Evolutionary conservation across 2,888 invertebrate species (phyloP).

Genomic region (Tetanocera ferruginea): DNA sequence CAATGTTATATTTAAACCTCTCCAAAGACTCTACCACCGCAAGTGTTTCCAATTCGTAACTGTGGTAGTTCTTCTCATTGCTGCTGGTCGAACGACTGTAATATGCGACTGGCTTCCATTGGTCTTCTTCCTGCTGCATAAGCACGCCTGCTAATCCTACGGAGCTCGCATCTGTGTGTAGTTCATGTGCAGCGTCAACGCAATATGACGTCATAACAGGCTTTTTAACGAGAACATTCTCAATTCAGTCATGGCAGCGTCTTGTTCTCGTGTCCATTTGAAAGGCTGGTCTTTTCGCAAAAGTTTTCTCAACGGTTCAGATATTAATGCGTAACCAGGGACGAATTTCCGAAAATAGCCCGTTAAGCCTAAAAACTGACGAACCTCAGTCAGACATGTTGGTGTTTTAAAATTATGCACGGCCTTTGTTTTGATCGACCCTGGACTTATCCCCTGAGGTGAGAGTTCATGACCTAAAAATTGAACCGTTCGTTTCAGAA

Average conservation of each 20-base stretch:
- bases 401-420: slow-evolving; percentile 39
- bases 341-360: slow-evolving; percentile 43
- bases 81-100: slow-evolving; percentile 32
- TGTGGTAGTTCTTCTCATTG: slow-evolving; percentile 52
- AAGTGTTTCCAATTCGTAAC: slow-evolving; percentile 60
- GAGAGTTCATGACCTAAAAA: slow-evolving; percentile 40
- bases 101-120: slow-evolving; percentile 36
- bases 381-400: slow-evolving; percentile 31
- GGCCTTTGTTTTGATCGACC: slow-evolving; percentile 38
- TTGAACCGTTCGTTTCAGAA: slow-evolving; percentile 34
- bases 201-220: slow-evolving; percentile 39
- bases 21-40: slow-evolving; percentile 41
- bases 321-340: slow-evolving; percentile 39
- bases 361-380: slow-evolving; percentile 42
- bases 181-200: slow-evolving; percentile 36
- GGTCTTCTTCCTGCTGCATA: not conserved
- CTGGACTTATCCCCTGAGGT: slow-evolving; percentile 38
- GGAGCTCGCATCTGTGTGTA: slow-evolving; percentile 44
- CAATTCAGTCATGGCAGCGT: slow-evolving; percentile 27
- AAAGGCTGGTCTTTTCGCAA: slow-evolving; percentile 3
- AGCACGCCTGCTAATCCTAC: slow-evolving; percentile 3
- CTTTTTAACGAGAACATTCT: slow-evolving; percentile 15
- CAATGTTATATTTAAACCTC: slow-evolving; percentile 11
- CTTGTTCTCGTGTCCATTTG: slow-evolving; percentile 30
- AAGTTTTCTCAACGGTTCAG: slow-evolving; percentile 15